phyloP scores from a whole-genome alignment of 1,140 invertebrate genomes.

The Bombus consobrinus region DNA sequence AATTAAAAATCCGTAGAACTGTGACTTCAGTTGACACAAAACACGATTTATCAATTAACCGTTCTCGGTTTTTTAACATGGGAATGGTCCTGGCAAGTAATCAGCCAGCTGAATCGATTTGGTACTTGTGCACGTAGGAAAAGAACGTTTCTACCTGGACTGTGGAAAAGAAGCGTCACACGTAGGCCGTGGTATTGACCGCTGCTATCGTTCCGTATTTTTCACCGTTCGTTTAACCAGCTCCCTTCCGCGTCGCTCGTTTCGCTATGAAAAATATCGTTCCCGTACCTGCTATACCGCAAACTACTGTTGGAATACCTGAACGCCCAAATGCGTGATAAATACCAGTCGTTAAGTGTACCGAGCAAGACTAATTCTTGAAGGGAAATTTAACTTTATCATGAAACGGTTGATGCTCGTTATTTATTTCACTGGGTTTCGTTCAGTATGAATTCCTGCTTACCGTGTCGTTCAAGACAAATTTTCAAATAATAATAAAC shows the following conservation, averaged over 20 bases:
- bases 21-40: slow-evolving; percentile 54
- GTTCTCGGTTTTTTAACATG: slow-evolving; percentile 25
- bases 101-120: slow-evolving; percentile 72
- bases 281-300: neutral
- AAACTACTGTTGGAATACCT: slow-evolving; percentile 22
- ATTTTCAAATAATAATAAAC: neutral
- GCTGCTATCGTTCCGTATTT: slow-evolving; percentile 49
- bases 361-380: slow-evolving; percentile 19
- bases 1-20: slow-evolving; percentile 51
- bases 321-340: slow-evolving; percentile 13
- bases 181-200: slow-evolving; percentile 36
- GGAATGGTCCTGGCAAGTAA: slow-evolving; percentile 64
- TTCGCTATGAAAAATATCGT: slow-evolving; percentile 53
- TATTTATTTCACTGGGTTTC: neutral
- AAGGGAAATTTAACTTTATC: neutral
- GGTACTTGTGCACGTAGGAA: slow-evolving; percentile 69
- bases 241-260: slow-evolving; percentile 43
- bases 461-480: neutral
- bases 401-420: neutral
- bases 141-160: slow-evolving; percentile 47
- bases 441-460: neutral
- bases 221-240: slow-evolving; percentile 61
- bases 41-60: slow-evolving; percentile 53
- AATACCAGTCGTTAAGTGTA: slow-evolving; percentile 4
- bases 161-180: slow-evolving; percentile 57